Conservation (phyloP, 2,888 invertebrate genomes). For the Epinotia bilunana region DNA sequence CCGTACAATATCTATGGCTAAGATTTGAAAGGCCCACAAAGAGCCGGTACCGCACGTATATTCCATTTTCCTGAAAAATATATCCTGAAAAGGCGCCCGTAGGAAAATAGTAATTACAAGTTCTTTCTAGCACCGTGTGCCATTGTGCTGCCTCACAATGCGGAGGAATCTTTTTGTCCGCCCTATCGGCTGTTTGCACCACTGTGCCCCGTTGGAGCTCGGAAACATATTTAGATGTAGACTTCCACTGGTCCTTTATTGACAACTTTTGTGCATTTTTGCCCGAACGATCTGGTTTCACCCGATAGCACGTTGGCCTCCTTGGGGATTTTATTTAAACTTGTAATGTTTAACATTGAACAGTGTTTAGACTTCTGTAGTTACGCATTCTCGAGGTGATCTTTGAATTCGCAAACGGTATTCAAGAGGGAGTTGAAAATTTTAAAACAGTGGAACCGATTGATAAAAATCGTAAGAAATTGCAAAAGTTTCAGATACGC, state of each 20-base stretch:
- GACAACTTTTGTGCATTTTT: slow-evolving; percentile 56
- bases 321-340: slow-evolving; percentile 15
- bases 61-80: slow-evolving; percentile 79
- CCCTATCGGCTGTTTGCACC: slow-evolving; percentile 80
- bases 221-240: slow-evolving; percentile 66
- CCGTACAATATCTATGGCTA: slow-evolving; percentile 49
- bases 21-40: slow-evolving; percentile 70
- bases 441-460: slow-evolving; percentile 19
- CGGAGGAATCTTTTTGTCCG: slow-evolving; percentile 82
- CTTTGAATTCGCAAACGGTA: slow-evolving; percentile 11
- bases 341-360: slow-evolving; percentile 7
- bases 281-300: slow-evolving; percentile 46
- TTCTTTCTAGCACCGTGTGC: slow-evolving; percentile 69
- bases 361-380: neutral
- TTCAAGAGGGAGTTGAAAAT: slow-evolving; percentile 2
- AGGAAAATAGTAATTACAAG: slow-evolving; percentile 84
- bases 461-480: slow-evolving; percentile 34
- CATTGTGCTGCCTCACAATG: slow-evolving; percentile 79
- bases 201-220: slow-evolving; percentile 59
- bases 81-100: slow-evolving; percentile 75
- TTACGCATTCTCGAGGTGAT: neutral
- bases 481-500: slow-evolving; percentile 26
- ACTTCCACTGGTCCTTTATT: slow-evolving; percentile 57
- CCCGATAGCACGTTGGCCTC: slow-evolving; percentile 46
- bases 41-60: slow-evolving; percentile 61